phyloP scores from a whole-genome alignment of 2,888 invertebrate genomes.

The Macroteleia sp. region DNA sequence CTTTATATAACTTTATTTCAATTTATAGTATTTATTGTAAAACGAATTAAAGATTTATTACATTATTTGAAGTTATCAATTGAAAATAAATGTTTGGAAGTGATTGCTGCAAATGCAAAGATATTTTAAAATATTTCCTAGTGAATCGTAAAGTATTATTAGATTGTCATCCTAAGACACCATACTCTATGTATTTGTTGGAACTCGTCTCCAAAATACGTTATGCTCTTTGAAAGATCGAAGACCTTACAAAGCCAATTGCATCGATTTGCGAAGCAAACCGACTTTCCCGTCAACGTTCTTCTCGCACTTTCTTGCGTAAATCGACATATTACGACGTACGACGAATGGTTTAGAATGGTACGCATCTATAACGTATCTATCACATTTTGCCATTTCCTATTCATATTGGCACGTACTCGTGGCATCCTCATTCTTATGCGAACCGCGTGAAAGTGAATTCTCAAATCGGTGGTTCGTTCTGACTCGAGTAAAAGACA shows the following conservation, averaged over 20 bases:
- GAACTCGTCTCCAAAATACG: constrained; percentile 30
- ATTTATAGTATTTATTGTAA: no score
- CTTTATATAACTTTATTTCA: no score
- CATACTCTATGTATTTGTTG: constrained; percentile 12
- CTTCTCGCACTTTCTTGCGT: constrained; percentile 37
- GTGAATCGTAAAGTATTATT: constrained; percentile 9
- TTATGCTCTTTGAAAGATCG: constrained; percentile 33
- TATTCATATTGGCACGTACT: constrained; percentile 54
- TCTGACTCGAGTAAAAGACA: constrained; percentile 42
- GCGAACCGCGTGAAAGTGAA: constrained; percentile 57
- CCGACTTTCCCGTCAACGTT: constrained; percentile 29
- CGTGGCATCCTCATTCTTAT: constrained; percentile 51
- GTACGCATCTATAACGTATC: constrained; percentile 55
- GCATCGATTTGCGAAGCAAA: constrained; percentile 47
- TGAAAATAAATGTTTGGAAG: no score
- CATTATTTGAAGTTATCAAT: no score
- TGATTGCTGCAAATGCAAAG: no score
- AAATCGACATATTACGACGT: constrained; percentile 48
- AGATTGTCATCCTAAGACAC: constrained; percentile 31
- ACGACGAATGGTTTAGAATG: constrained; percentile 37
- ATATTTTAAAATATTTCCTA: not conserved
- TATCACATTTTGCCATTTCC: constrained; percentile 47
- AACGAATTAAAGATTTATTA: no score
- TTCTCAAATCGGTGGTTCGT: constrained; percentile 58
- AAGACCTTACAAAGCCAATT: constrained; percentile 52